Percentiles rank a stretch among this genome's conserved stretches.
These are phyloP conservation scores for Heliconius aoede DNA, from an alignment of 2,888 invertebrate species.

Conservation along the genomic window DNA sequence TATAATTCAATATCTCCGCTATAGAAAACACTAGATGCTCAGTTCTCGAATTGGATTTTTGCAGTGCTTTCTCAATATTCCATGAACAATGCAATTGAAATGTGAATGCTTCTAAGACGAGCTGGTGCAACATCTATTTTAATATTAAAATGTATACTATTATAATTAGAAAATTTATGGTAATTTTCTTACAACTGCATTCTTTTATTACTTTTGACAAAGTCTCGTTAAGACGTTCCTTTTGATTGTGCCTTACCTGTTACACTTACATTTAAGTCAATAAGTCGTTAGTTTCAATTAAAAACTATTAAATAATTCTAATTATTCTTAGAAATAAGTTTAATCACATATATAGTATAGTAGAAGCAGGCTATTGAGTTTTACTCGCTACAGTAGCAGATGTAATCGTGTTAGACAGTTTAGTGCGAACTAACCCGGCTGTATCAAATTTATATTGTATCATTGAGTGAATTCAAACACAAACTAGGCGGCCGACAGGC, in stretches of 20 bases:
- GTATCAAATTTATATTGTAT: conserved; percentile 75
- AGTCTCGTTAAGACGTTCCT: neutral
- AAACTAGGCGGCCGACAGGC: conserved; percentile 78
- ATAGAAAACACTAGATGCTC: conserved; percentile 56
- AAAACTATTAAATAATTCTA: too few relatives aligned
- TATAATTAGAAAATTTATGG: neutral
- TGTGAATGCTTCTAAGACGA: conserved; percentile 55
- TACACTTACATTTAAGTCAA: neutral
- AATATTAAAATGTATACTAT: conserved; percentile 9
- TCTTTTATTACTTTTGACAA: neutral
- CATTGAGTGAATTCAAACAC: conserved; percentile 62
- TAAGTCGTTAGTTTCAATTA: too few relatives aligned
- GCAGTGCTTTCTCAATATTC: conserved; percentile 70
- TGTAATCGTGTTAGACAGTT: conserved; percentile 71
- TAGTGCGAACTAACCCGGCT: conserved; percentile 64
- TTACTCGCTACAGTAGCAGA: conserved; percentile 61
- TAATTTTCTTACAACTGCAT: neutral
- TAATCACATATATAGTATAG: conserved; percentile 13
- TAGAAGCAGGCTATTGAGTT: conserved; percentile 61
- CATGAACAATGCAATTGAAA: conserved; percentile 76
- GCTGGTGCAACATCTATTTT: conserved; percentile 2
- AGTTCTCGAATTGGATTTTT: conserved; percentile 63
- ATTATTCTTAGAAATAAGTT: conserved; percentile 7
- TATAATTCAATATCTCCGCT: conserved; percentile 66
- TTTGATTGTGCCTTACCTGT: neutral